Evolutionary conservation across 2,113 vertebrate species (phyloP).

Genomic region (Pedetes capensis): DNA sequence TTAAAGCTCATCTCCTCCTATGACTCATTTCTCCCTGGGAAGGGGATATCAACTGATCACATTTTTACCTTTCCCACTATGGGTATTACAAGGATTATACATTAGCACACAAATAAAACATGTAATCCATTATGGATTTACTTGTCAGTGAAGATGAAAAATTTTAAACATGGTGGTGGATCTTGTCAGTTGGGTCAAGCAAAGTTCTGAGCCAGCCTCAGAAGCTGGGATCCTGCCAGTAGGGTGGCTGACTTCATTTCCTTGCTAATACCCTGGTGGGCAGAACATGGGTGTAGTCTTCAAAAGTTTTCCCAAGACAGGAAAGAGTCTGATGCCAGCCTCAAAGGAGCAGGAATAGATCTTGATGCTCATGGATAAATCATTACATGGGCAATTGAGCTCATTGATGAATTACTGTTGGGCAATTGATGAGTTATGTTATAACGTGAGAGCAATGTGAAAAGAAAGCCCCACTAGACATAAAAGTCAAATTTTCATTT

Average conservation of each 20-base stretch:
- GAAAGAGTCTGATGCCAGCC: background rate
- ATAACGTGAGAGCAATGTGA: background rate
- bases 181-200: background rate
- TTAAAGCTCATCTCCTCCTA: background rate
- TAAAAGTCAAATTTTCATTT: constrained; percentile 48
- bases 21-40: background rate
- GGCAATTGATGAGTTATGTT: background rate
- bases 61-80: background rate
- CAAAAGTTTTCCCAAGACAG: background rate
- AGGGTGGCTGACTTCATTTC: background rate
- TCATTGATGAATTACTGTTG: background rate
- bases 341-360: background rate
- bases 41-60: background rate
- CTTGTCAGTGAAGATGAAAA: background rate
- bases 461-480: background rate
- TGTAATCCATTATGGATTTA: background rate
- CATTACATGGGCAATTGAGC: background rate
- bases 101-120: background rate
- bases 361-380: background rate
- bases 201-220: background rate
- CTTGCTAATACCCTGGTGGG: background rate
- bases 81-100: constrained; percentile 2
- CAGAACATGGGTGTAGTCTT: background rate
- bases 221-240: background rate
- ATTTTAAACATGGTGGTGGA: background rate